phyloP scores from a whole-genome alignment of 2,888 invertebrate species.

The Dynastes grantii region DNA sequence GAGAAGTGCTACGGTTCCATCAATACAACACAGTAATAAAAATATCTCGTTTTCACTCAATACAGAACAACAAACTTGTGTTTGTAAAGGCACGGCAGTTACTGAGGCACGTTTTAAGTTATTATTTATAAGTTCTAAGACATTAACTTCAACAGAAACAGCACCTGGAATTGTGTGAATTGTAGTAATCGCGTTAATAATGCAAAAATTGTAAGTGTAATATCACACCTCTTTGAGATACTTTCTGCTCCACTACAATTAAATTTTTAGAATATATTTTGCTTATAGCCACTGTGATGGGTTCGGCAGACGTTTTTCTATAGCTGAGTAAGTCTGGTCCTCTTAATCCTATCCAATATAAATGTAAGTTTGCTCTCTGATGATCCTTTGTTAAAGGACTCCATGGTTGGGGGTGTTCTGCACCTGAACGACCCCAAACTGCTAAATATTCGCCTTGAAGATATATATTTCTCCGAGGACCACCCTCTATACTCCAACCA shows the following conservation, averaged over 20 bases:
- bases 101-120: constrained; percentile 78
- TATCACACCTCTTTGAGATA: constrained; percentile 75
- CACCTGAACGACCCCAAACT: constrained; percentile 89
- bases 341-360: constrained; percentile 74
- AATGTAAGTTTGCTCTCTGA: constrained; percentile 90
- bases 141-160: constrained; percentile 81
- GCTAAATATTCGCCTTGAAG: constrained; percentile 73
- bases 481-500: constrained; percentile 70
- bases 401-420: constrained; percentile 95
- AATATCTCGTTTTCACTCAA: constrained; percentile 82
- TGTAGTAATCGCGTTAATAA: not conserved
- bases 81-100: constrained; percentile 80
- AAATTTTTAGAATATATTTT: constrained; percentile 78
- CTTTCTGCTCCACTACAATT: constrained; percentile 88
- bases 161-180: constrained; percentile 67
- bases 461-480: constrained; percentile 67
- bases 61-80: constrained; percentile 78
- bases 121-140: constrained; percentile 75
- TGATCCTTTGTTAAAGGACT: constrained; percentile 87
- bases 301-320: constrained; percentile 91
- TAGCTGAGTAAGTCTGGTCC: constrained; percentile 85
- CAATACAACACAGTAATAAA: constrained; percentile 86
- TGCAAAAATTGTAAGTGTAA: not conserved
- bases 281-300: constrained; percentile 86
- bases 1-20: constrained; percentile 86